Conservation (phyloP, 2,888 invertebrate genomes). For the Melanostoma scalare region DNA sequence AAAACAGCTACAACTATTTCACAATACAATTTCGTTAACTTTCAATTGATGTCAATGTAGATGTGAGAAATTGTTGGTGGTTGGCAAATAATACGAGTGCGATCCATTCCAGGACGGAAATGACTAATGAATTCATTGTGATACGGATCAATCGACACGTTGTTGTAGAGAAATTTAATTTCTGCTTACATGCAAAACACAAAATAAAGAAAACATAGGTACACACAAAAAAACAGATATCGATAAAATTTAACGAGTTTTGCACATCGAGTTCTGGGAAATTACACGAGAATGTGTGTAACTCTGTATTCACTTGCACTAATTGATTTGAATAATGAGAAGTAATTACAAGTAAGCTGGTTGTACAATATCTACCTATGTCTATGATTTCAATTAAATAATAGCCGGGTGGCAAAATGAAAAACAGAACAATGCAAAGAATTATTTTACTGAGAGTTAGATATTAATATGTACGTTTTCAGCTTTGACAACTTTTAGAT, state of each 20-base stretch:
- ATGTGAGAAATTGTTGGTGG: conserved; percentile 29
- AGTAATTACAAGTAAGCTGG: conserved; percentile 21
- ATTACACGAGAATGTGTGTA: background rate
- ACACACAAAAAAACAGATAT: conserved; percentile 28
- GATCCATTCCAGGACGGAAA: conserved; percentile 55
- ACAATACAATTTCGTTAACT: conserved; percentile 52
- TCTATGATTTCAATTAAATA: no score
- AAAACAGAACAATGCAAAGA: no score
- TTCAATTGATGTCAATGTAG: conserved; percentile 30
- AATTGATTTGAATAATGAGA: conserved; percentile 44
- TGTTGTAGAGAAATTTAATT: conserved; percentile 33
- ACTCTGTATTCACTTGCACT: background rate
- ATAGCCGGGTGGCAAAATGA: no score
- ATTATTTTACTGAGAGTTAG: no score
- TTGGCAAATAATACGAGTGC: background rate
- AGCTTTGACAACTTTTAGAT: no score
- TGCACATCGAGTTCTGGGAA: conserved; percentile 16
- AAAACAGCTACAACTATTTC: background rate
- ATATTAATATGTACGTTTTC: no score
- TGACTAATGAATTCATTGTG: conserved; percentile 66
- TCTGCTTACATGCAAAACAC: conserved; percentile 20
- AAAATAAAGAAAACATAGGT: background rate
- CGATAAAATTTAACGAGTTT: conserved; percentile 41
- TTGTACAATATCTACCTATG: no score
- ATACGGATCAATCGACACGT: conserved; percentile 67